phyloP scores from a whole-genome alignment of 2,888 invertebrate genomes.

The Ectobius pallidus region DNA sequence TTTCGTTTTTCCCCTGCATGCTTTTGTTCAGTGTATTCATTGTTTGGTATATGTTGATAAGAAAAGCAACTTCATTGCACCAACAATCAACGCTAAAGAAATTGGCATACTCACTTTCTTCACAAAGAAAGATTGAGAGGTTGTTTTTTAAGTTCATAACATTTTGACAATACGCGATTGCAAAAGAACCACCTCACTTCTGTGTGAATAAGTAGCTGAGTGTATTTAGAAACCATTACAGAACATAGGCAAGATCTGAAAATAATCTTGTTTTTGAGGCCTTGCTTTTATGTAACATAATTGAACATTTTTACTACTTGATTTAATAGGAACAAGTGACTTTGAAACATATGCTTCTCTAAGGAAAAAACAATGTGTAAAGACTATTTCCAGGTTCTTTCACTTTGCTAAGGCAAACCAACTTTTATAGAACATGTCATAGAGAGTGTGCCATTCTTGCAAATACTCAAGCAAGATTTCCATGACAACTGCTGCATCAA shows the following conservation, averaged over 20 bases:
- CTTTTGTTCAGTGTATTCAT: not conserved
- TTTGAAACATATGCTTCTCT: no score
- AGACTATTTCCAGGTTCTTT: no score
- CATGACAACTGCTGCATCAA: no score
- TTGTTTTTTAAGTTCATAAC: not conserved
- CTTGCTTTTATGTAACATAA: no score
- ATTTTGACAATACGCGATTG: not conserved
- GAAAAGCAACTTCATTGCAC: not conserved
- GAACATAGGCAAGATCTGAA: not conserved
- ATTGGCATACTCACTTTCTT: not conserved
- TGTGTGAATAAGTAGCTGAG: not conserved
- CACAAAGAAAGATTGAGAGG: conserved; percentile 14
- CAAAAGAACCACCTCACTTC: not conserved
- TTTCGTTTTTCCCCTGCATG: not conserved
- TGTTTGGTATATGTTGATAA: not conserved
- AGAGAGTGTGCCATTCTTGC: no score
- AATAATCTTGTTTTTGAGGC: no score
- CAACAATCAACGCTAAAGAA: not conserved
- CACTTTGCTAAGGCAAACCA: no score
- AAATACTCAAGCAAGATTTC: no score
- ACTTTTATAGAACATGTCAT: no score
- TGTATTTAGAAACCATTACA: conserved; percentile 1
- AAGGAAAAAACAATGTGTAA: no score
- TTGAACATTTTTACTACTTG: no score
- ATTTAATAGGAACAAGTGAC: no score